Base-by-base conservation (phyloP, 2,113 vertebrate species). In the Hippolais icterina region DNA sequence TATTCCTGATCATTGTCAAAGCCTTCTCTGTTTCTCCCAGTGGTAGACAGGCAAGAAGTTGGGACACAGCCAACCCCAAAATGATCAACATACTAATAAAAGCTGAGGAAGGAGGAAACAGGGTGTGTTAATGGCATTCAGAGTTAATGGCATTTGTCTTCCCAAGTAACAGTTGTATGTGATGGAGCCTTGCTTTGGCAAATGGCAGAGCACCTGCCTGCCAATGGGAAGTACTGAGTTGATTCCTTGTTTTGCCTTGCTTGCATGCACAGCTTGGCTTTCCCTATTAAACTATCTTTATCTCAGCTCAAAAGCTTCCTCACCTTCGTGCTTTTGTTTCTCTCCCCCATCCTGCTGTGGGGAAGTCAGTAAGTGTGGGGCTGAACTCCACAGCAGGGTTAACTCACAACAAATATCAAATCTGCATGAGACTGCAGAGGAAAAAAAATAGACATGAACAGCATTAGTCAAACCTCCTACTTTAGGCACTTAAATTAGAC, bases 151-250 rank as follows among this genome's bases (percentile, higher is more conserved):
- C 2, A 1, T 7, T 91, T 61, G 20, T 77, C 54, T 74, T 89
- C 59, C 41, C 28, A 28, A 33, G 23, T n/a, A 31, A 27, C 39
- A 5, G 3, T 12, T 46, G 23, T 1, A 1, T 15, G 18, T 33
- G 72, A 15, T 25, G 19, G 15, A 89, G 64, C 42, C 42, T 53
- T 69, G 10, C 46, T 86, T 68, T 86, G 33, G 70, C 24, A 82
- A 19, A 21, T 71, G 56, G 22, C 20, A 70, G 15, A 74, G 42
- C 21, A 20, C 25, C 23, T 72, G 22, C 65, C 39, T 71, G 12
- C 39, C 2, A 0, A 4, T 46, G 39, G 37, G 46, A 65, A 65
- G 16, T 8, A 14, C 15, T 27, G 37, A 74, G 13, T 25, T 0
- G 6, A 28, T 83, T 50, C 27, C 33, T 71, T 71, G 6, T 24